phyloP scores from a whole-genome alignment of 2,113 vertebrate species.

The Clinocottus analis region DNA sequence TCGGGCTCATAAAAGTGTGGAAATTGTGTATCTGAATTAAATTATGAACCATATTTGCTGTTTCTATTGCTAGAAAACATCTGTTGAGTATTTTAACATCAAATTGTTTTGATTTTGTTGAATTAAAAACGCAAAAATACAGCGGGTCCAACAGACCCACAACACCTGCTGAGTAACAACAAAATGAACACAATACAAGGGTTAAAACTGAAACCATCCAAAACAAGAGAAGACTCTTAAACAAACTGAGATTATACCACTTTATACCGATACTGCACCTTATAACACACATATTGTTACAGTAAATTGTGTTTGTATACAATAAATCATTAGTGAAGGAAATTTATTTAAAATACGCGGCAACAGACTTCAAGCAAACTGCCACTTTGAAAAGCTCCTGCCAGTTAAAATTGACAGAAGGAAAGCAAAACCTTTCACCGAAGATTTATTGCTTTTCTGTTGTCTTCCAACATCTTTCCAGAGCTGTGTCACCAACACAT shows the following conservation, averaged over 20 bases:
- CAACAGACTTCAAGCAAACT: constrained; percentile 9
- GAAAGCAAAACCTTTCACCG: neutral
- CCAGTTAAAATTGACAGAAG: neutral
- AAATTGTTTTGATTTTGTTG: too few species aligned
- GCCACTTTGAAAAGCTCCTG: neutral
- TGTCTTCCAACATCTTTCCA: constrained; percentile 34
- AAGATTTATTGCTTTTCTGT: constrained; percentile 40
- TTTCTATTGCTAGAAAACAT: too few species aligned
- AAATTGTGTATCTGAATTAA: too few species aligned
- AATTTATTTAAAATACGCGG: constrained; percentile 1
- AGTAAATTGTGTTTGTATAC: neutral
- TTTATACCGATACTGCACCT: neutral
- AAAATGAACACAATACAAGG: too few species aligned
- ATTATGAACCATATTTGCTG: too few species aligned
- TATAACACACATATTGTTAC: neutral
- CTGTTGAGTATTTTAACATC: too few species aligned
- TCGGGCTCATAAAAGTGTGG: too few species aligned
- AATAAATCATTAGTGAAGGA: constrained; percentile 11
- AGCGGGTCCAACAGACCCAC: too few species aligned
- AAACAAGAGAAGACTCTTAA: neutral
- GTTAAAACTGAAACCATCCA: neutral
- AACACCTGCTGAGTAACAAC: too few species aligned
- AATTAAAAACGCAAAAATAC: too few species aligned
- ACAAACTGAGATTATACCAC: neutral
- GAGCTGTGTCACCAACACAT: constrained; percentile 30